Evolutionary conservation across 2,113 vertebrate species (phyloP).

Genomic region (Fregata magnificens): DNA sequence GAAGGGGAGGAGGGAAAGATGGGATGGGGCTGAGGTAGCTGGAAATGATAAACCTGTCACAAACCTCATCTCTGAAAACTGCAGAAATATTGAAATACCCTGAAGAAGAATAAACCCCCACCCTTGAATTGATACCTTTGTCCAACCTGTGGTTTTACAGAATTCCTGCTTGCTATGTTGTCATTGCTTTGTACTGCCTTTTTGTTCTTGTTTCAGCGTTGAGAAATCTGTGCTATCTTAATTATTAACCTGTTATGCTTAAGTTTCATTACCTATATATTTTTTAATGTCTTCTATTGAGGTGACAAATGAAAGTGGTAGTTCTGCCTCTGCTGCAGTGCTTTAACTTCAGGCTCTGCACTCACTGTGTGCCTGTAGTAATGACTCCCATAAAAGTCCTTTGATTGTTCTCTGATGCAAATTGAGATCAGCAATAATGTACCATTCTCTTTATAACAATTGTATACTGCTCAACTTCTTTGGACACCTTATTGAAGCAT

Average conservation of each 20-base stretch:
- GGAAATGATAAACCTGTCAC: not conserved
- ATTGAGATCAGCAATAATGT: not conserved
- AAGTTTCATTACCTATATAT: conserved; percentile 2
- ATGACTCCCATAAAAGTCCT: not conserved
- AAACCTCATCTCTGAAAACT: not conserved
- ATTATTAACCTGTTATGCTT: conserved; percentile 45
- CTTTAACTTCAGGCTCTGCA: not conserved
- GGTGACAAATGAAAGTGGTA: conserved; percentile 23
- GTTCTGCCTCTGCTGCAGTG: not conserved
- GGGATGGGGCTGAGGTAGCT: not conserved
- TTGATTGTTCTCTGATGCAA: conserved; percentile 11
- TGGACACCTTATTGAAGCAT: not conserved
- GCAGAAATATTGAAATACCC: not conserved
- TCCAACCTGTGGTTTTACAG: not conserved
- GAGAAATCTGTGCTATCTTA: conserved; percentile 20
- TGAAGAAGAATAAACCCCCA: not conserved
- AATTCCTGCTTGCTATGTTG: not conserved
- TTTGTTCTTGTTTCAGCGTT: not conserved
- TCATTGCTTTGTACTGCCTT: not conserved
- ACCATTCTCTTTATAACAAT: not conserved
- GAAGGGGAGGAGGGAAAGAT: not conserved
- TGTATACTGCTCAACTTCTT: not conserved
- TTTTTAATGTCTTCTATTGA: conserved; percentile 25
- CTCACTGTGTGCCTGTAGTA: not conserved
- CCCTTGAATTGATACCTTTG: not conserved